Percentiles rank a stretch among this genome's conserved stretches.
These are phyloP conservation scores for Caiman crocodilus DNA, from an alignment of 2,797 vertebrate genomes.

Conservation along the genomic window DNA sequence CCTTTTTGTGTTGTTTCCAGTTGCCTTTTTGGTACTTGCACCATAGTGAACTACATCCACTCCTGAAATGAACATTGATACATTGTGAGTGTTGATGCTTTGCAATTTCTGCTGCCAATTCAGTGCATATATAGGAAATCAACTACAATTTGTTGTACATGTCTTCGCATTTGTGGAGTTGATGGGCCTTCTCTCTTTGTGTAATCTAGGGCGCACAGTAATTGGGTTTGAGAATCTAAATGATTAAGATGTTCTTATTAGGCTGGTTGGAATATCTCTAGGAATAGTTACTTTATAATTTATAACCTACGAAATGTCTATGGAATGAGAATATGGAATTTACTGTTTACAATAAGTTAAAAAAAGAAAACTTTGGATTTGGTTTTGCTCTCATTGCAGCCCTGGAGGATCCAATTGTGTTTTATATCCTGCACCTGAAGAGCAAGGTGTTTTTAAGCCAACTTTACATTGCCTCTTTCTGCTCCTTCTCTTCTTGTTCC, in stretches of 20 bases:
- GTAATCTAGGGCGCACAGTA: not conserved
- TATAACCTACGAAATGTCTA: not conserved
- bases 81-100: not conserved
- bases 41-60: not conserved
- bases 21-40: not conserved
- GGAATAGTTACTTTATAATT: not conserved
- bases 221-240: conserved; percentile 27
- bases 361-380: not conserved
- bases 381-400: not conserved
- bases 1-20: not conserved
- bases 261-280: not conserved
- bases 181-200: not conserved
- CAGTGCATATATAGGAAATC: not conserved
- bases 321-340: not conserved
- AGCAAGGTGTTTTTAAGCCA: conserved; percentile 4
- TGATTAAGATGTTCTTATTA: conserved; percentile 33
- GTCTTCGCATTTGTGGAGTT: not conserved
- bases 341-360: not conserved
- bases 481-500: not conserved
- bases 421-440: not conserved
- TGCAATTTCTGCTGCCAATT: not conserved
- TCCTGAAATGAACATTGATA: not conserved
- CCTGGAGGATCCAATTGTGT: not conserved
- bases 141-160: not conserved
- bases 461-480: not conserved